These are phyloP conservation scores for Pandion haliaetus DNA, from an alignment of 2,113 vertebrate genomes.

Conservation along the genomic window DNA sequence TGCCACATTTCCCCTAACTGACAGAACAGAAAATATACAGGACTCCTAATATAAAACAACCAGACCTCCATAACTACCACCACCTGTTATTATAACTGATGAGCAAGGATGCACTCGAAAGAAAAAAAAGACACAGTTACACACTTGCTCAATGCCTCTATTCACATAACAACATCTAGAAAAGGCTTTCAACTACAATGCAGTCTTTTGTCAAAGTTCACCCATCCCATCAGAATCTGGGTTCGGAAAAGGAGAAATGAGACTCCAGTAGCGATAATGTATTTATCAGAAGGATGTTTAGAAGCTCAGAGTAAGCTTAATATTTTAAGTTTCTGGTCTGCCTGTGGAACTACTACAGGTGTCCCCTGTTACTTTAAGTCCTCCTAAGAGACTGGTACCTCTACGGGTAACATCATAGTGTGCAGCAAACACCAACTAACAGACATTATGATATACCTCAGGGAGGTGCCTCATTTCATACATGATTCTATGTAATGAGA, in stretches of 20 bases:
- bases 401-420: not conserved
- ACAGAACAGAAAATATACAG: slow-evolving; percentile 29
- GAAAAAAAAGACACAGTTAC: not conserved
- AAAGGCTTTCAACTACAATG: not conserved
- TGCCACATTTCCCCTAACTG: slow-evolving; percentile 16
- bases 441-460: not conserved
- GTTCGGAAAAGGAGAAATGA: not conserved
- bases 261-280: not conserved
- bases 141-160: not conserved
- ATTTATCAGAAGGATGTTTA: not conserved
- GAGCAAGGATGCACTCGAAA: not conserved
- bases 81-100: slow-evolving; percentile 42
- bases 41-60: slow-evolving; percentile 33
- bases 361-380: not conserved
- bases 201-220: not conserved
- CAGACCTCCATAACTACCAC: not conserved
- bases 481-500: not conserved
- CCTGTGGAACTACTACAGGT: not conserved
- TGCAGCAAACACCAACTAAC: not conserved
- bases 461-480: not conserved
- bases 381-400: not conserved
- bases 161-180: not conserved
- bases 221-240: not conserved
- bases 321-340: not conserved
- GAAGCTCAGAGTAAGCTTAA: not conserved